Evolutionary conservation across 2,797 vertebrate genomes (phyloP).

Genomic region (Rachycentron canadum): DNA sequence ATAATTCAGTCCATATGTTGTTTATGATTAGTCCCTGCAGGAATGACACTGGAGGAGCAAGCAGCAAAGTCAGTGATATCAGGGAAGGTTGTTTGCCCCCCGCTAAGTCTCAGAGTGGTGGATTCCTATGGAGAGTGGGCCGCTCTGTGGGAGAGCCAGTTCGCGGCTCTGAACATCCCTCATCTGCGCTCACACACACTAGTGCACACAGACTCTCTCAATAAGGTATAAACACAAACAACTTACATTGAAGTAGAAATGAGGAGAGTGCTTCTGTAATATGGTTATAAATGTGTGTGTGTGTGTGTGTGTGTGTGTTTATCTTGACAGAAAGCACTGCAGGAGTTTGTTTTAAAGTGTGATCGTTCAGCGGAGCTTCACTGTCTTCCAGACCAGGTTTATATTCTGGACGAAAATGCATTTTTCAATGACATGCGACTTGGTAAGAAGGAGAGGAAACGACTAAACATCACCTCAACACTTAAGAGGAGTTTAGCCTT

Average conservation of each 20-base stretch:
- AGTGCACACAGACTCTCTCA: slow-evolving; percentile 86
- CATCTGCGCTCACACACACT: slow-evolving; percentile 87
- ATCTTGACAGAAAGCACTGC: slow-evolving; percentile 79
- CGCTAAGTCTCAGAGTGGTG: slow-evolving; percentile 76
- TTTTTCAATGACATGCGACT: slow-evolving; percentile 87
- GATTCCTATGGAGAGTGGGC: slow-evolving; percentile 86
- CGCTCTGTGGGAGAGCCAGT: slow-evolving; percentile 85
- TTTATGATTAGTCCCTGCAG: slow-evolving; percentile 54
- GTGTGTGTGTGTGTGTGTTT: slow-evolving; percentile 3
- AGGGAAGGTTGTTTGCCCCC: slow-evolving; percentile 20
- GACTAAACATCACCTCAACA: slow-evolving; percentile 71
- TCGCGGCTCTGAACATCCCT: slow-evolving; percentile 85
- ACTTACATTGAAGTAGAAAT: neutral
- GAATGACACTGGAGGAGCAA: slow-evolving; percentile 25
- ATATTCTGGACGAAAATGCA: slow-evolving; percentile 85
- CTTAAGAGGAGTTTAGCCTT: slow-evolving; percentile 82
- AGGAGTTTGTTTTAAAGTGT: slow-evolving; percentile 79
- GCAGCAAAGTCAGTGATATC: slow-evolving; percentile 5
- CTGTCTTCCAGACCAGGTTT: slow-evolving; percentile 80
- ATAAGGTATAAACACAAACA: slow-evolving; percentile 77
- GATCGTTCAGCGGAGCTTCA: slow-evolving; percentile 80
- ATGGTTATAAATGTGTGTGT: neutral
- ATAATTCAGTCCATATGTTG: neutral
- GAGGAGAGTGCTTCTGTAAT: neutral
- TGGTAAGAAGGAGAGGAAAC: slow-evolving; percentile 81